These are phyloP conservation scores for Poecilus cupreus DNA, from an alignment of 2,888 invertebrate genomes.

Conservation along the genomic window DNA sequence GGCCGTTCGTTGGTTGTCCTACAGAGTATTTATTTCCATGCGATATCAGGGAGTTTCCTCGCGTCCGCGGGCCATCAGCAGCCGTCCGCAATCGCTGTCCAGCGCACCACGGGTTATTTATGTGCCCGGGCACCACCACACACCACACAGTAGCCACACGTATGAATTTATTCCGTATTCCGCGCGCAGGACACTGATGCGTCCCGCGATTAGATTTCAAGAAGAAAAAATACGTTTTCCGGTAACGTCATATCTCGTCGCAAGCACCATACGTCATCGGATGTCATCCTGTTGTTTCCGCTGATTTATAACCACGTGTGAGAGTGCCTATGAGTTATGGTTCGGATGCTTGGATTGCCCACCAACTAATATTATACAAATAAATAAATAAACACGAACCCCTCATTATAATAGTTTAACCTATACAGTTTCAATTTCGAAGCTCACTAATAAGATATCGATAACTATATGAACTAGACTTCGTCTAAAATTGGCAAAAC, in stretches of 20 bases:
- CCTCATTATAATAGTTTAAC: too few species aligned
- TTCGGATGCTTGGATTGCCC: not conserved
- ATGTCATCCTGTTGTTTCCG: conserved; percentile 47
- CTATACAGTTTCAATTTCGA: too few species aligned
- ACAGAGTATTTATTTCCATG: conserved; percentile 10
- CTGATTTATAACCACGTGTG: conserved; percentile 46
- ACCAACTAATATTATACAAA: too few species aligned
- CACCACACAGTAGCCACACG: conserved; percentile 5
- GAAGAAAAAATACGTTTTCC: conserved; percentile 51
- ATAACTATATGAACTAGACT: too few species aligned
- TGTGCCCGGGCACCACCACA: not conserved
- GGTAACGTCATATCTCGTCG: conserved; percentile 44
- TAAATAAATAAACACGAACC: too few species aligned
- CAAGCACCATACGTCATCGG: conserved; percentile 49
- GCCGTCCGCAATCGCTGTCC: not conserved
- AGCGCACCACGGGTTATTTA: conserved; percentile 13
- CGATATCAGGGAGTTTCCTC: conserved; percentile 24
- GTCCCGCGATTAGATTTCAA: conserved; percentile 51
- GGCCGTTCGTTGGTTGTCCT: too few species aligned
- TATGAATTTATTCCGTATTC: conserved; percentile 55
- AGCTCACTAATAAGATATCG: too few species aligned
- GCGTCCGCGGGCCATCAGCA: not conserved
- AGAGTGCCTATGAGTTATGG: not conserved
- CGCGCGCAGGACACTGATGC: conserved; percentile 35
- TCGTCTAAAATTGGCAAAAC: too few species aligned